Percentiles rank a stretch among this genome's conserved stretches.
Conservation (phyloP, 2,797 vertebrate species). For the Centroberyx gerrardi region DNA sequence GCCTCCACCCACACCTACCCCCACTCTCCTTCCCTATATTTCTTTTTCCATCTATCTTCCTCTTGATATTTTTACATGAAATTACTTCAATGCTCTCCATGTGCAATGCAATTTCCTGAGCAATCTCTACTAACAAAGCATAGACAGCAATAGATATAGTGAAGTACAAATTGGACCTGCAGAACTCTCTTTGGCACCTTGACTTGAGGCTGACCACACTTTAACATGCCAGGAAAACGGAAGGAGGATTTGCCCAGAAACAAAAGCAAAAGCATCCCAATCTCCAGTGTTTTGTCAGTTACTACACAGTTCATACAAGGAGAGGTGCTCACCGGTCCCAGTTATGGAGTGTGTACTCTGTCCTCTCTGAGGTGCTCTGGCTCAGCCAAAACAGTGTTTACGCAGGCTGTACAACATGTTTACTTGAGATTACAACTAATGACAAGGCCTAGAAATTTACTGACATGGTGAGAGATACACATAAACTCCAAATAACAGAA, state of each 20-base stretch:
- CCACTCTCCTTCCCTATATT: too few relatives aligned
- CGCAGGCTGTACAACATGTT: constrained; percentile 68
- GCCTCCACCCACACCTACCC: too few relatives aligned
- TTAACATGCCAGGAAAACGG: constrained; percentile 5
- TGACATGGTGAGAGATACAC: constrained; percentile 51
- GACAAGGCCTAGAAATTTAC: constrained; percentile 67
- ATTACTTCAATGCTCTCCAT: too few relatives aligned
- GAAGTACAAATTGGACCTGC: constrained; percentile 3
- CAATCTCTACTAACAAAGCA: background rate
- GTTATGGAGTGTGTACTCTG: constrained; percentile 40
- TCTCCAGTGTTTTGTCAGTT: constrained; percentile 20
- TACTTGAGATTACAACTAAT: constrained; percentile 71
- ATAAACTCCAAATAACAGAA: constrained; percentile 48
- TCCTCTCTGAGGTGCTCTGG: constrained; percentile 57
- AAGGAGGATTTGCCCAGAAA: constrained; percentile 15
- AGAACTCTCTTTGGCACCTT: background rate
- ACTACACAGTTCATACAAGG: constrained; percentile 67
- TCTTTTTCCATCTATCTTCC: too few relatives aligned
- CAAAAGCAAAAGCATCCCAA: constrained; percentile 26
- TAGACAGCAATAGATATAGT: background rate
- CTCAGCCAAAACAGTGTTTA: constrained; percentile 76
- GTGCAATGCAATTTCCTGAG: too few relatives aligned
- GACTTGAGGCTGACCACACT: constrained; percentile 8
- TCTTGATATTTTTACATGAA: background rate
- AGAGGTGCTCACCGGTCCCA: constrained; percentile 39